phyloP scores from a whole-genome alignment of 2,888 invertebrate genomes.

The Tenthredo amoena region DNA sequence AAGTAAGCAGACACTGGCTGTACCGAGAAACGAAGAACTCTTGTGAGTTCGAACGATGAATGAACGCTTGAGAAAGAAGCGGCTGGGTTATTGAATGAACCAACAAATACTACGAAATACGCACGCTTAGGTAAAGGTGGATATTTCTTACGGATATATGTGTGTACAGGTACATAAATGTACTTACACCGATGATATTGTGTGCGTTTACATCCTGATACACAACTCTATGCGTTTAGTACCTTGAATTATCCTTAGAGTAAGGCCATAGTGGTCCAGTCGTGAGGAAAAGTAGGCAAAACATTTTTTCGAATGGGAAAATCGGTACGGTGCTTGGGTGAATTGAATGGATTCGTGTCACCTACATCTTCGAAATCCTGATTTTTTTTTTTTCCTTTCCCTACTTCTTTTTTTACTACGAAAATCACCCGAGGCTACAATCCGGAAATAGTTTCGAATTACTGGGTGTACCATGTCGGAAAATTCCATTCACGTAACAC shows the following conservation, averaged over 20 bases:
- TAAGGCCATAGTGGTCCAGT: conserved; percentile 33
- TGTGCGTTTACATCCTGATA: not conserved
- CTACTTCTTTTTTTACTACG: not conserved
- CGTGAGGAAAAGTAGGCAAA: conserved; percentile 42
- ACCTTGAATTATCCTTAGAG: conserved; percentile 13
- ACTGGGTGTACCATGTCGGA: conserved; percentile 1
- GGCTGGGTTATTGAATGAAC: conserved; percentile 42
- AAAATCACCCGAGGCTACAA: not conserved
- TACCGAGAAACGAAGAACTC: conserved; percentile 30
- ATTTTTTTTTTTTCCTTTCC: too few species aligned
- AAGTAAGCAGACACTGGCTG: conserved; percentile 48
- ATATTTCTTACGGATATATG: not conserved
- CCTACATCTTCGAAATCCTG: not conserved
- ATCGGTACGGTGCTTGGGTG: not conserved
- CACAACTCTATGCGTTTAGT: not conserved
- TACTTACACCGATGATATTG: not conserved
- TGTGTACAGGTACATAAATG: not conserved
- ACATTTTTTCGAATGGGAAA: conserved; percentile 26
- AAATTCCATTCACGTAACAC: conserved; percentile 8
- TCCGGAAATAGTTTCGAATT: conserved; percentile 46
- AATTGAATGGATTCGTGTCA: conserved; percentile 35
- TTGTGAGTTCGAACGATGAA: conserved; percentile 20
- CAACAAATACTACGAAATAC: conserved; percentile 48
- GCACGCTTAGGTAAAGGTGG: not conserved
- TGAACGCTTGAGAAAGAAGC: conserved; percentile 28